Base-by-base conservation (phyloP, 2,797 vertebrate species). In the Phoeniculus purpureus region DNA sequence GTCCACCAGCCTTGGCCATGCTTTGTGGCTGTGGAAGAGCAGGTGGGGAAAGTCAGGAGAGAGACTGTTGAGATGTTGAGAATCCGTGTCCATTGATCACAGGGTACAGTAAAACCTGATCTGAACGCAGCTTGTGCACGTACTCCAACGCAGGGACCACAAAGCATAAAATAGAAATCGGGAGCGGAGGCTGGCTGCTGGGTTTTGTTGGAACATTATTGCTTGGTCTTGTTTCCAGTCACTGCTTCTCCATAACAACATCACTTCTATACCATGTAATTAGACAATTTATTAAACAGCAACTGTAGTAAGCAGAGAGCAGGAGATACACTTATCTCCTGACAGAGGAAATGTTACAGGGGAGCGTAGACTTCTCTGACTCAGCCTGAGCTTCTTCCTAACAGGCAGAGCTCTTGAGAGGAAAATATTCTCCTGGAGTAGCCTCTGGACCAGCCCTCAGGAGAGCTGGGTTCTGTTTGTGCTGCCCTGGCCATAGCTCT, bases 221-320 rank as follows among this genome's bases (percentile, higher is more conserved):
- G 67, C 77, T 90, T 6, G 0, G 64, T 94, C 90, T 84, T 89
- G 71, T 94, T 96, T 96, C 96, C 89, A 92, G 92, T 94, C 92
- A 90, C 73, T 96, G 90, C 90, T 76, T 85, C 86, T 85, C 89
- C 94, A 89, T 92, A 96, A 87, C 94, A 95, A 87, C 93, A 94
- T 89, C 89, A 76, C 74, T 94, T 82, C 92, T 51, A 90, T 94
- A 87, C 92, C 84, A 61, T 92, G 82, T 94, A 96, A 96, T 96
- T 96, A 96, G 92, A 90, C 60, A 96, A 96, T 96, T 95, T 96
- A 95, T 94, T 95, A 93, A 96, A 90, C 79, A 94, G 86, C 2
- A 2, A 65, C 73, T n/a, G 77, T 76, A 85, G 84, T 55, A 87
- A 91, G 90, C 82, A 93, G 89, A 70, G 81, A 94, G 73, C 13